Conservation (phyloP, 2,113 vertebrate species). For the Smithornis capensis region DNA sequence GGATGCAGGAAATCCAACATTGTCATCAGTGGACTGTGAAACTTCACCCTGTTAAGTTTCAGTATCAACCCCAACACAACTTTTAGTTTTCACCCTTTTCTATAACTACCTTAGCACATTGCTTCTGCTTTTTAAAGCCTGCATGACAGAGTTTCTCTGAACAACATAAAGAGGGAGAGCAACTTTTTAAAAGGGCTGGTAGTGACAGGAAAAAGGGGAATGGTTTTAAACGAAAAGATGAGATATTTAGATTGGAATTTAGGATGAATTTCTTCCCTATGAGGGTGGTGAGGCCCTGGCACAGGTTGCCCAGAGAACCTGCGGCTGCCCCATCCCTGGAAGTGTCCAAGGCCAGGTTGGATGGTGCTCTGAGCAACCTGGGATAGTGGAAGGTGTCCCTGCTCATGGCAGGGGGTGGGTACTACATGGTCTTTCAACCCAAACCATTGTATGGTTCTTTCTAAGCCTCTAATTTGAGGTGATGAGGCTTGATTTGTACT, state of each 20-base stretch:
- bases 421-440: fast-evolving
- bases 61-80: not conserved
- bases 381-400: not conserved
- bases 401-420: not conserved
- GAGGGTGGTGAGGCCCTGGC: fast-evolving
- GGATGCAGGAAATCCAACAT: not conserved
- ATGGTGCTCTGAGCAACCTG: fast-evolving
- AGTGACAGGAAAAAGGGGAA: not conserved
- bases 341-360: not conserved
- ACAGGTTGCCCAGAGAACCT: not conserved
- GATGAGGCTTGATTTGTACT: not conserved
- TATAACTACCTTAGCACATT: not conserved
- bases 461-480: not conserved
- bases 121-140: not conserved
- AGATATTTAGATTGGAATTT: not conserved
- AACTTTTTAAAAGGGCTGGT: not conserved
- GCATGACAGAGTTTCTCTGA: not conserved
- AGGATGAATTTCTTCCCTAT: not conserved
- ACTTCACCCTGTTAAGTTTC: not conserved
- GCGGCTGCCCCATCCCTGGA: not conserved
- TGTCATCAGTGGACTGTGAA: not conserved
- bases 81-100: not conserved
- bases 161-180: fast-evolving
- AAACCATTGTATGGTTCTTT: not conserved
- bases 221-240: not conserved